A percentile compares a stretch with the other conserved stretches of the same genome.
Conservation (phyloP, 1,140 invertebrate species). For the Callitettix versicolor region DNA sequence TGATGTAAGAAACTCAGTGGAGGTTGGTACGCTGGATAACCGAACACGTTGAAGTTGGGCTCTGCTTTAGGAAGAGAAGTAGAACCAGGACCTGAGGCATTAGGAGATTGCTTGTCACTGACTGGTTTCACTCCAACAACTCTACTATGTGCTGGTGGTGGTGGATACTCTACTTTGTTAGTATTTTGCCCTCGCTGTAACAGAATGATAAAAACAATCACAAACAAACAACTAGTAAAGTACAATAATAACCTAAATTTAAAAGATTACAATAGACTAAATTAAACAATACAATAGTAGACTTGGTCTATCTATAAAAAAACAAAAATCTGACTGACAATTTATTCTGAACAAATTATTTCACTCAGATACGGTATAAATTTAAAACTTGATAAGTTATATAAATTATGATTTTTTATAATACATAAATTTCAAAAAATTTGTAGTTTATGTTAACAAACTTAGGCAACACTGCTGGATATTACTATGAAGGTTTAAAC, state of each 20-base stretch:
- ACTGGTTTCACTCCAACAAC: conserved; percentile 27
- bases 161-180: conserved; percentile 40
- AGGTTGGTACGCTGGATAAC: conserved; percentile 53
- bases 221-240: not conserved
- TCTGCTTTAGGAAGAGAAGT: conserved; percentile 54
- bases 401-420: no score
- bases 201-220: not conserved
- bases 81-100: not conserved
- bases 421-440: no score
- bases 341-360: no score
- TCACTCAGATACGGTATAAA: no score
- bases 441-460: no score
- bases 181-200: conserved; percentile 14
- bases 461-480: no score
- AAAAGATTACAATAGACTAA: no score
- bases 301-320: no score
- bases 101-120: conserved; percentile 8
- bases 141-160: conserved; percentile 40
- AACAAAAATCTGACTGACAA: no score
- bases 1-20: conserved; percentile 35
- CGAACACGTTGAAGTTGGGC: conserved; percentile 59
- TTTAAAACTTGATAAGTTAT: no score
- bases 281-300: no score
- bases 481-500: no score
- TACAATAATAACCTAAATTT: not conserved